Base-by-base conservation (phyloP, 2,113 vertebrate genomes). In the Ceuthmochares aereus region DNA sequence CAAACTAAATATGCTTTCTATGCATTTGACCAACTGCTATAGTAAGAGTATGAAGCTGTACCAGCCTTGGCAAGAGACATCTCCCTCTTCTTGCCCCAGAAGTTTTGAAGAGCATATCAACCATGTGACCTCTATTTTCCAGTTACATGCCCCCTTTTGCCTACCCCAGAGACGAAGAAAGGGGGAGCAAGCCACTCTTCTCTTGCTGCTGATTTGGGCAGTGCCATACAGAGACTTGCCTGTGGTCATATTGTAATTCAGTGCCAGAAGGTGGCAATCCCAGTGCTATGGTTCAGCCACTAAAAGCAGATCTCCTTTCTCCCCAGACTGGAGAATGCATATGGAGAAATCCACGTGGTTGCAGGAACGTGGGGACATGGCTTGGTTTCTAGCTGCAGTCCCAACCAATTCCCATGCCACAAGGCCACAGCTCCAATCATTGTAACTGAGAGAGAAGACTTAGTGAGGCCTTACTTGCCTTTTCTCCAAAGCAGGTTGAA, bases 101-200 rank as follows among this genome's bases (percentile, higher is more conserved):
- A 6, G 32, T 51, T 80, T 47, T 63, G 60, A 81, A 75, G 34
- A 81, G 55, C 16, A 26, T 32, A 47, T 81, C 59, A 49, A 5
- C 68, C 0, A 0, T 6, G 43, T 42, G 51, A 27, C n/a, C 37
- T 52, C 18, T 9, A 25, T 80, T 91, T 80, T 37, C 30, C 54
- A 54, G 0, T 7, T n/a, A 26, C 3, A 0, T 0, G 0, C 27
- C 87, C 36, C 30, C 8, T 70, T 73, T 72, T 83, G 70, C 15
- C 68, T 86, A 10, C 37, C 75, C 26, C 37, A 75, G 63, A 15
- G 43, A 40, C 40, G 82, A 76, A 36, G 22, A 77, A 70, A 56
- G 8, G 7, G 15, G 34, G 49, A 77, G 42, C 20, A 25, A 63
- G 47, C 32, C 51, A 40, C 0, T 2, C 56, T 93, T 47, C 26